Evolutionary conservation across 2,113 vertebrate species (phyloP), one percentile per base, ranked within the genome.

Genomic region (Ploceus nigricollis): DNA sequence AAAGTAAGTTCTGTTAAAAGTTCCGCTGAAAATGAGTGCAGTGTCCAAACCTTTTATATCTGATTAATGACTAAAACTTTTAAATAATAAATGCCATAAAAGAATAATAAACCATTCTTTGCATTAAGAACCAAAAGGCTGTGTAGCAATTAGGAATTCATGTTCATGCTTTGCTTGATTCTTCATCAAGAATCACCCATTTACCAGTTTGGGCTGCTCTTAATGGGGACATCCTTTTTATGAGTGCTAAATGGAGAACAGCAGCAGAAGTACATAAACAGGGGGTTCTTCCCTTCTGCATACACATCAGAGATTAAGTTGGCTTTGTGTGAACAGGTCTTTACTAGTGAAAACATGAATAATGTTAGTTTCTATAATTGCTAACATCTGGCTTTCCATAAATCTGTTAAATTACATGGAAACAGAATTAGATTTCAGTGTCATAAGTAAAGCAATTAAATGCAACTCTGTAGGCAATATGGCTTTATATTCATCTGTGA

Each of bases 381-480:
- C 97, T 95, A 98, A 98, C 98, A 98, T 98, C 98, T 98, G 98
- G 96, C 97, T 98, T 98, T 97, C 96, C 95, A 98, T 98, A 98
- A 98, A 98, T 98, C 98, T 98, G 96, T 97, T 98, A 97, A 98
- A 98, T 97, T 97, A 97, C 97, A 96, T 68, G 92, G 97, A 97
- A 98, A 96, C 73, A 87, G 96, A 98, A 98, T 97, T 97, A 96
- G 96, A 97, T 97, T 97, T 97, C 97, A 96, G 60, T 97, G 93
- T 97, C 96, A 69, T 96, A 96, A 98, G 97, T 97, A 97, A 98
- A 97, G 96, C 97, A 97, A 97, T 98, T 98, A 97, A 96, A 94
- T 90, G 94, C 82, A 96, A 84, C 94, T 98, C 94, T 93, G 95
- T 91, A 94, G 96, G 96, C 97, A 96, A 93, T 93, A 87, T 90